Evolutionary conservation across 1,140 invertebrate species (phyloP), one percentile per base, ranked within the genome.

Genomic region (Pogonomyrmex californicus): DNA sequence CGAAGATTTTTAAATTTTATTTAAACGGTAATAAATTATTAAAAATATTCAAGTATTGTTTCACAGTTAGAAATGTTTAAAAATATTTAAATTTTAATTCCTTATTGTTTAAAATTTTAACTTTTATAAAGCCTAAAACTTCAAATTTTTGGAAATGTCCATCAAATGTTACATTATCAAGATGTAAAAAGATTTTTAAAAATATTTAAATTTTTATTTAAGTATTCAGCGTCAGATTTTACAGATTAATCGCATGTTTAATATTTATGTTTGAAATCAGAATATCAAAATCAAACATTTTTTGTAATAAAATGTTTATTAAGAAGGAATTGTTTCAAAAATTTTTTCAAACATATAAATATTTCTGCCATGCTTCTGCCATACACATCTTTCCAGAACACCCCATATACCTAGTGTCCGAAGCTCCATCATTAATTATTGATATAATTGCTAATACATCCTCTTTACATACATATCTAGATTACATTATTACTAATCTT

Each of bases 401-500:
- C 65, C 49, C 63, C 23, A 33, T 56, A 56, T 56, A 30, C 70
- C 38, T 14, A 56, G 49, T 81, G 49, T 1, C 23, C 41, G 56
- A 83, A 56, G 36, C 12, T 54, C n/a, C 41, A 1, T 58, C 44
- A 38, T 62, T 71, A 86, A 44, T 86, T 75, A 60, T 77, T 56
- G 78, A 85, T 54, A 54, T 60, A 83, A 77, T 87, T 65, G 17
- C 47, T 71, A 76, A 88, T 73, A 71, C 38, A 60, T 10, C n/a
- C 75, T 86, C 54, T 66, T 49, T 60, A 56, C 56, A 76, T 49
- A 60, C 56, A 10, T 70, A 56, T 44, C 83, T 88, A 63, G 51
- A 60, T 85, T 88, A 62, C 85, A 60, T 47, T 86, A 82, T 78
- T 78, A 83, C 83, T 86, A 86, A 73, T 77, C 62, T 92, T 88